phyloP scores from a whole-genome alignment of 2,888 invertebrate genomes.

The Thymelicus lineola region DNA sequence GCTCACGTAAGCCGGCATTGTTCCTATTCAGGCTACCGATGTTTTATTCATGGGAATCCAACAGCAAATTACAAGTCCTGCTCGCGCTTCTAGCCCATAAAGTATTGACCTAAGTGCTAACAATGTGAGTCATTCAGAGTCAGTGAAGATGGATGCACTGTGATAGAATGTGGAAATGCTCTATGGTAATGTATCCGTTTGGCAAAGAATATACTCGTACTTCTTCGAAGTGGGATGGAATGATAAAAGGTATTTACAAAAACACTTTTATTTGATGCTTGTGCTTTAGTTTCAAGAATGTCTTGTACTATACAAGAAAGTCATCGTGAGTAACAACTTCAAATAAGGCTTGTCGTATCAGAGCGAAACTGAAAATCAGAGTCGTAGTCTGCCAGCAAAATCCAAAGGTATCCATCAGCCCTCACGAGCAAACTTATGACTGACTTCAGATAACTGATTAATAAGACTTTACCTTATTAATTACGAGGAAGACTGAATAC shows the following conservation, averaged over 20 bases:
- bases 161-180: slow-evolving; percentile 2
- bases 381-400: too few species aligned
- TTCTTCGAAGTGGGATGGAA: too few species aligned
- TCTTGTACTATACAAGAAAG: too few species aligned
- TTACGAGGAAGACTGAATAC: neutral
- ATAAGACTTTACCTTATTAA: neutral
- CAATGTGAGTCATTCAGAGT: slow-evolving; percentile 43
- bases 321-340: too few species aligned
- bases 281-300: too few species aligned
- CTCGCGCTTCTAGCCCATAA: slow-evolving; percentile 52
- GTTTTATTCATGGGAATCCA: slow-evolving; percentile 67
- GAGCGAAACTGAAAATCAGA: too few species aligned
- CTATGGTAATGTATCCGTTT: neutral
- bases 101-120: slow-evolving; percentile 52
- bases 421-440: neutral
- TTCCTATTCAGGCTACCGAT: slow-evolving; percentile 48
- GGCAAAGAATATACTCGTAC: neutral
- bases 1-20: slow-evolving; percentile 46
- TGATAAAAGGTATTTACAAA: too few species aligned
- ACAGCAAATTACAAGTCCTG: slow-evolving; percentile 56
- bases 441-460: neutral
- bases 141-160: slow-evolving; percentile 20
- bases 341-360: too few species aligned
- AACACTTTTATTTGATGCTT: neutral
- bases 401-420: too few species aligned